These are phyloP conservation scores for Salvelinus alpinus DNA, from an alignment of 2,113 vertebrate genomes.

Conservation along the genomic window DNA sequence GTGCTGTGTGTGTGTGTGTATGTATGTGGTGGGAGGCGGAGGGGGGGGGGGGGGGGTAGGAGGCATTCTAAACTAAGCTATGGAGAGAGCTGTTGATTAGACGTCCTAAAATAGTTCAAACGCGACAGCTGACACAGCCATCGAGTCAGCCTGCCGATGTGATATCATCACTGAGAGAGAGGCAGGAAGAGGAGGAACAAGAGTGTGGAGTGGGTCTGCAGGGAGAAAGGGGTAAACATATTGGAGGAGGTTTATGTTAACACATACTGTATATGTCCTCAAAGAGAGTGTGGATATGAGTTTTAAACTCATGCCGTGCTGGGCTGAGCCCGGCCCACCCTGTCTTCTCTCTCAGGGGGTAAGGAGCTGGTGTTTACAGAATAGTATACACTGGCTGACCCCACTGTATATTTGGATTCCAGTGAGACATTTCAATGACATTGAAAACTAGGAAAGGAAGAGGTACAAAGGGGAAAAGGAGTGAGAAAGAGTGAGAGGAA, in stretches of 20 bases:
- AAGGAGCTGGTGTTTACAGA: background rate
- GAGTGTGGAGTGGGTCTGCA: background rate
- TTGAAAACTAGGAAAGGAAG: background rate
- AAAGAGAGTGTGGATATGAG: background rate
- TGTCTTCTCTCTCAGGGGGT: background rate
- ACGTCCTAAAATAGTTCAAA: background rate
- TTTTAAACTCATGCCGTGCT: background rate
- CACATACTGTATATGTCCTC: conserved; percentile 3
- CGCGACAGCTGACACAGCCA: background rate
- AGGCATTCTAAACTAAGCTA: background rate
- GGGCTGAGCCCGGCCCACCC: background rate
- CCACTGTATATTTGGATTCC: background rate
- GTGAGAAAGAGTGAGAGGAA: background rate
- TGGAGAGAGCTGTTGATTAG: conserved; percentile 11
- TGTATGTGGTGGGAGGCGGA: background rate
- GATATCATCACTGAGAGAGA: background rate
- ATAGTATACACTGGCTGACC: background rate
- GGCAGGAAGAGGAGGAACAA: background rate
- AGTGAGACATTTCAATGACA: background rate
- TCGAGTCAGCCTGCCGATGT: background rate
- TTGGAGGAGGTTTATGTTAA: background rate
- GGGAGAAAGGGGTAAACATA: background rate
- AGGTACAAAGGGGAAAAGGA: background rate
- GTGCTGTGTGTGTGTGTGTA: too few relatives aligned
- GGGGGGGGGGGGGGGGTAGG: too few relatives aligned